phyloP scores from a whole-genome alignment of 1,140 invertebrate species.

The Drosophila ambigua region DNA sequence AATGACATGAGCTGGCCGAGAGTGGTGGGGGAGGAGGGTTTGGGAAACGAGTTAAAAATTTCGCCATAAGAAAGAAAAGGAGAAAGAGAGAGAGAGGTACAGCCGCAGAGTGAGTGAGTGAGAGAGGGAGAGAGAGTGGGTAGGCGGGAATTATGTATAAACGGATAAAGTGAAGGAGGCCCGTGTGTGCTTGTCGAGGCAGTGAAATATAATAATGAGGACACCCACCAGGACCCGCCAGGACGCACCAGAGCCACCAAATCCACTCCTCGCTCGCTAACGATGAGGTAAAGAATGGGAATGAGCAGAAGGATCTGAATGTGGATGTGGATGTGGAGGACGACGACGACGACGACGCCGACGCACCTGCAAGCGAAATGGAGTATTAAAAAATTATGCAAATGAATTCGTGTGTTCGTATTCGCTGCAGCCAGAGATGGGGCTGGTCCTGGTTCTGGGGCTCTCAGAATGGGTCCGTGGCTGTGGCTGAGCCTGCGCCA shows the following conservation, averaged over 20 bases:
- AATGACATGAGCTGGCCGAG: constrained; percentile 17
- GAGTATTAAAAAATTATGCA: constrained; percentile 82
- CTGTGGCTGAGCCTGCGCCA: constrained; percentile 30
- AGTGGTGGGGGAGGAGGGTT: not conserved
- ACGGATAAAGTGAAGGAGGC: constrained; percentile 41
- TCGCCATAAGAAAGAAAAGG: constrained; percentile 12
- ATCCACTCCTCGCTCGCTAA: constrained; percentile 66
- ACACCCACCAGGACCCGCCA: constrained; percentile 53
- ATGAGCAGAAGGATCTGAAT: too few relatives aligned
- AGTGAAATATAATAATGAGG: constrained; percentile 80
- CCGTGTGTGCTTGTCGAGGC: constrained; percentile 56
- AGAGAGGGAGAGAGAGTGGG: constrained; percentile 7
- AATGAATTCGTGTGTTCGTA: constrained; percentile 75
- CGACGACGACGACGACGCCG: constrained; percentile 40
- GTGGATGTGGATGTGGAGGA: too few relatives aligned
- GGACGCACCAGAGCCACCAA: constrained; percentile 23
- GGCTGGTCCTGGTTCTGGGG: too few relatives aligned
- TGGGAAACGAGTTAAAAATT: constrained; percentile 57
- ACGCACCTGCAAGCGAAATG: constrained; percentile 73
- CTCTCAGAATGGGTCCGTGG: not conserved
- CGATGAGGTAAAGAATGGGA: constrained; percentile 12
- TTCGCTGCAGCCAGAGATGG: constrained; percentile 33
- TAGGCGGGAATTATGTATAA: constrained; percentile 29
- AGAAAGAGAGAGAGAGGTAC: not conserved
- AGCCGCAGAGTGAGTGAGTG: not conserved